Base-by-base conservation (phyloP, 2,113 vertebrate species). In the Mola mola region DNA sequence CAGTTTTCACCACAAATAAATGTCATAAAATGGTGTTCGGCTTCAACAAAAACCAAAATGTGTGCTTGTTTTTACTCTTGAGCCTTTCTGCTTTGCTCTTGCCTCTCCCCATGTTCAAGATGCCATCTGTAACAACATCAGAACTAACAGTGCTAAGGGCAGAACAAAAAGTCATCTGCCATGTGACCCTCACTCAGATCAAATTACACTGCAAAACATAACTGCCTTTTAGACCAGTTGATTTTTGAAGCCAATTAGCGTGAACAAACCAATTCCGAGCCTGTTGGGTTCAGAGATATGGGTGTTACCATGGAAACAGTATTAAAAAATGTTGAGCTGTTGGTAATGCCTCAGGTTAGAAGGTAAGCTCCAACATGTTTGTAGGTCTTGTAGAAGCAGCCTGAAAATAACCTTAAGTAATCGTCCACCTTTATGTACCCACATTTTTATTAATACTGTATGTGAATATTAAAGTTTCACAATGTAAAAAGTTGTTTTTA, bases 191-290 rank as follows among this genome's bases (percentile, higher is more conserved):
- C 28, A 12, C 28, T 1, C 28, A 29, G 6, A 50, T 38, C 60
- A 29, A n/a, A 26, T 37, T 55, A 49, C 1, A 9, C 19, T 41
- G 31, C 42, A 41, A 42, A 64, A 42, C 42, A 21, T 28, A 49
- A 36, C 16, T 19, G n/a, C 48, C 43, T 53, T 64, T 50, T 25
- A 68, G 28, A 26, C 38, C 25, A n/a, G 56, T 52, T 78, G 40
- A 59, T 61, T 56, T 73, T 57, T 46, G 15, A 59, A 34, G 52
- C 41, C 57, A 82, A 64, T 78, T 66, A 71, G 51, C 22, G 26
- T 16, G 40, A 51, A 40, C 31, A 13, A 58, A 64, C 20, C 47
- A 63, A 24, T 29, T 22, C 25, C 2, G 5, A 48, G 6, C 26
- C 41, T 36, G 26, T n/a, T 12, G 12, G 31, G 37, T 37, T 36